Base-by-base conservation (phyloP, 37 sponge, comb jelly and placozoan species). In the Eunapius fragilis region DNA sequence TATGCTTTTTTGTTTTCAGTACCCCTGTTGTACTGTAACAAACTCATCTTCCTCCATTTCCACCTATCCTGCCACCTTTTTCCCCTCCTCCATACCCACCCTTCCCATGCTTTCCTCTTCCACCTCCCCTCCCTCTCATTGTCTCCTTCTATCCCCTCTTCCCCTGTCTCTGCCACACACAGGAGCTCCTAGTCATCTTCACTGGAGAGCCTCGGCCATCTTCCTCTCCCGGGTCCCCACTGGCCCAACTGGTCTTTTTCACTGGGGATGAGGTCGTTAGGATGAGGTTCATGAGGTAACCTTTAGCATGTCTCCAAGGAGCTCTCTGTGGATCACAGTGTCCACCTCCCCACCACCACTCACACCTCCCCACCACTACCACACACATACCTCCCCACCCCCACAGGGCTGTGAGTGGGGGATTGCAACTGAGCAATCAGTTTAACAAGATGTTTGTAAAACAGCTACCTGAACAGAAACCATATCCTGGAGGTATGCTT, bases 171-270 rank as follows among this genome's bases (percentile, higher is more conserved):
- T 30, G 6, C 4, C 72, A 72, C 12, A 5, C 36, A 76, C 31
- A 77, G 85, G 90, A 90, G 71, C 49, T 90, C 5, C 76, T 80
- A 48, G 71, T 90, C 30, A 76, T 80, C 27, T 90, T 79, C 34
- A 34, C 71, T 19, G 89, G 79, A 22, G 79, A 72, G 72, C 50
- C 36, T 6, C 31, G 69, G 30, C 83, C 79, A 71, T 37, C 25
- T 14, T 32, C 31, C 37, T 10, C 24, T 14, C 36, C 38, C 22
- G 31, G 31, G 5, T 19, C 71, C 3, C 78, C 78, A 30, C 89
- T 89, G 26, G 78, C 89, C 31, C 72, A 67, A 3, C 38, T 89
- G 58, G 58, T 79, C 27, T 71, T 89, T 19, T 24, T 69, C 47
- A 77, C 68, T 5, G 89, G 89, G 4, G 89, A 89, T 22, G 89